phyloP scores from a whole-genome alignment of 2,888 invertebrate species.

The Biston betularia region DNA sequence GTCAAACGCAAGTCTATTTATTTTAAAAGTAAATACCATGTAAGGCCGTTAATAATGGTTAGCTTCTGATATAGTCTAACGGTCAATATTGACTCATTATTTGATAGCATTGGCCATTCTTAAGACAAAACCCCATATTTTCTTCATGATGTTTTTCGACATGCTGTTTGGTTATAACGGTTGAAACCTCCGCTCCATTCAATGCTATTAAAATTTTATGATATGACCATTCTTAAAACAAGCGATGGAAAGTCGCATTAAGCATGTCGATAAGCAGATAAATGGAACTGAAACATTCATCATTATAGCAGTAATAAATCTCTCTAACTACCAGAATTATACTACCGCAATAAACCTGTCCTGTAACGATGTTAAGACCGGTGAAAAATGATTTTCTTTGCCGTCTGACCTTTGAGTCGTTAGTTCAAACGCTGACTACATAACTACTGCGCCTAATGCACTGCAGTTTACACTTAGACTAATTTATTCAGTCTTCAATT shows the following conservation, averaged over 20 bases:
- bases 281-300: conserved; percentile 17
- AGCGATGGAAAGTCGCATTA: conserved; percentile 1
- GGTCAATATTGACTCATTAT: no score
- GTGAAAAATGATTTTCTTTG: conserved; percentile 37
- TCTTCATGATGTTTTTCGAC: not conserved
- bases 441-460: conserved; percentile 56
- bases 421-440: conserved; percentile 44
- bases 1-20: no score
- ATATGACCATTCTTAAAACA: conserved; percentile 22
- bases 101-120: not conserved
- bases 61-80: no score
- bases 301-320: conserved; percentile 30
- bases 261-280: conserved; percentile 25
- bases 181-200: conserved; percentile 12
- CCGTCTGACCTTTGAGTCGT: conserved; percentile 41
- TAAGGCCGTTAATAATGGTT: no score
- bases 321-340: conserved; percentile 21
- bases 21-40: no score
- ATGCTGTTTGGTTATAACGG: conserved; percentile 3
- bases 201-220: conserved; percentile 31
- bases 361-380: conserved; percentile 25
- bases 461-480: conserved; percentile 55
- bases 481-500: conserved; percentile 42
- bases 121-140: not conserved
- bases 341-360: conserved; percentile 28